Evolutionary conservation across 2,888 invertebrate species (phyloP).

Genomic region (Watsonalla binaria): DNA sequence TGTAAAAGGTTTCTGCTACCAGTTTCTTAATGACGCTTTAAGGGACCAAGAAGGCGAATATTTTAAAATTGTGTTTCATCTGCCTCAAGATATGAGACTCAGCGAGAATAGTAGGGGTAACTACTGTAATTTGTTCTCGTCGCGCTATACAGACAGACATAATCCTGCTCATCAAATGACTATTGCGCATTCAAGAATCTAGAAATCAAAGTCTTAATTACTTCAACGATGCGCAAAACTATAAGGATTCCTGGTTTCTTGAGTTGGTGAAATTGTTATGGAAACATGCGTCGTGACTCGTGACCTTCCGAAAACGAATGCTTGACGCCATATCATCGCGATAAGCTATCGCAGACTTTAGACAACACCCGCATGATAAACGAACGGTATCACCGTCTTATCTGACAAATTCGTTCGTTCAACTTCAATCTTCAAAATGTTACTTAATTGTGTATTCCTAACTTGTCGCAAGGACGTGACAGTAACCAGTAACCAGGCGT

Average conservation of each 20-base stretch:
- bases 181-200: too few species aligned
- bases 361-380: constrained; percentile 51
- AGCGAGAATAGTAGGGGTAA: too few species aligned
- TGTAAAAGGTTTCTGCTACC: too few species aligned
- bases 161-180: too few species aligned
- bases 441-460: constrained; percentile 31
- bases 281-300: constrained; percentile 36
- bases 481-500: constrained; percentile 6
- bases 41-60: too few species aligned
- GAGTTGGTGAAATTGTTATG: constrained; percentile 26
- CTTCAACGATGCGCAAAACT: constrained; percentile 7
- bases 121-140: too few species aligned
- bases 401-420: constrained; percentile 57
- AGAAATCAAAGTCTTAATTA: too few species aligned
- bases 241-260: background rate
- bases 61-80: too few species aligned
- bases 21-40: too few species aligned
- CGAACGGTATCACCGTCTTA: constrained; percentile 37
- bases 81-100: too few species aligned
- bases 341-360: constrained; percentile 52
- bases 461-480: constrained; percentile 22
- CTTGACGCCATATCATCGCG: constrained; percentile 36
- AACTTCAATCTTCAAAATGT: constrained; percentile 52
- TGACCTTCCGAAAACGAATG: constrained; percentile 36
- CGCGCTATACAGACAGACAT: too few species aligned